These are phyloP conservation scores for Sinocyclocheilus anshuiensis DNA, from an alignment of 2,113 vertebrate species.

Conservation along the genomic window DNA sequence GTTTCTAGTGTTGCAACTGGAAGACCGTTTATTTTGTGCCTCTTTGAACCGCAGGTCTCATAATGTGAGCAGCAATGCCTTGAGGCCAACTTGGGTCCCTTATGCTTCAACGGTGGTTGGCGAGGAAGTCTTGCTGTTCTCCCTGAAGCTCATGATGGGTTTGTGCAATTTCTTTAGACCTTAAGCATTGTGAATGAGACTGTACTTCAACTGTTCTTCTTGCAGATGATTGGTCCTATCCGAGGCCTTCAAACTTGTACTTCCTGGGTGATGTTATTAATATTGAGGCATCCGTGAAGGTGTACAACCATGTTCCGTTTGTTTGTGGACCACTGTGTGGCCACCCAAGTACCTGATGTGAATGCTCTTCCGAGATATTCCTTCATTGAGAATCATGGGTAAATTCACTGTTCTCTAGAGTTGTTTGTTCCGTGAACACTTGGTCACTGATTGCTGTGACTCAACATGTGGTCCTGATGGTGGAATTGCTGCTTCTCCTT, in stretches of 20 bases:
- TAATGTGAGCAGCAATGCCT: slow-evolving; percentile 56
- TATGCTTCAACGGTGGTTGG: slow-evolving; percentile 28
- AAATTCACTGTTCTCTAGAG: too few relatives aligned
- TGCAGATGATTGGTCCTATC: too few relatives aligned
- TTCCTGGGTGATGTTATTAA: too few relatives aligned
- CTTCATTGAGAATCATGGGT: slow-evolving; percentile 56
- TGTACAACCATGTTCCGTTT: slow-evolving; percentile 65
- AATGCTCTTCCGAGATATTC: slow-evolving; percentile 63
- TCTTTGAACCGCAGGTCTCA: slow-evolving; percentile 51
- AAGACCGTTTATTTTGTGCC: background rate
- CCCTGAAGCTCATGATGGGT: too few relatives aligned
- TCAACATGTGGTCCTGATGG: slow-evolving; percentile 2
- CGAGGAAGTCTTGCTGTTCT: slow-evolving; percentile 61
- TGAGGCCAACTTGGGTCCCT: slow-evolving; percentile 64
- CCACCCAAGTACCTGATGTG: slow-evolving; percentile 50
- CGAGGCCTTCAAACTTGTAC: too few relatives aligned
- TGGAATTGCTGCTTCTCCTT: background rate
- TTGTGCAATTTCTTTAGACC: too few relatives aligned
- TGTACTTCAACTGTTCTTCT: too few relatives aligned
- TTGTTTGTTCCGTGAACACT: too few relatives aligned
- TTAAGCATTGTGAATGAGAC: too few relatives aligned
- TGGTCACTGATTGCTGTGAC: too few relatives aligned
- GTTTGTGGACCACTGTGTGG: slow-evolving; percentile 67
- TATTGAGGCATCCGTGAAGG: slow-evolving; percentile 35
- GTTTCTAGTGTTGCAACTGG: background rate